Conservation (phyloP, 2,797 vertebrate species). For the Nothura maculosa region DNA sequence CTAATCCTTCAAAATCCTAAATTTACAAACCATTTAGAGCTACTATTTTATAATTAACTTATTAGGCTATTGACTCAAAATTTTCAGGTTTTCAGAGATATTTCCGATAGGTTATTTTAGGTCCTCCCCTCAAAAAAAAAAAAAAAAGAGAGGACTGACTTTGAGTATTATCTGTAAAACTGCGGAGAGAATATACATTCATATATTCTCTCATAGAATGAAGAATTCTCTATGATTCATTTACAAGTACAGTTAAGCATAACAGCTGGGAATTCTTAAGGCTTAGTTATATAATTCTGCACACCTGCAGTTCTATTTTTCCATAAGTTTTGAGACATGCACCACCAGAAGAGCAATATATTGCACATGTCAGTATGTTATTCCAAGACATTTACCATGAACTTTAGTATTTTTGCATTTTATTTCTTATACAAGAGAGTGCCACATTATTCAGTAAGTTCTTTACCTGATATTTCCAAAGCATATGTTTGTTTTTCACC, state of each 20-base stretch:
- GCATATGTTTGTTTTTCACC: background rate
- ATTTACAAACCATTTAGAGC: background rate
- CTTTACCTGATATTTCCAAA: background rate
- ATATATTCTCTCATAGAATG: background rate
- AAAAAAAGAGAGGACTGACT: no score
- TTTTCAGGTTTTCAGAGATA: background rate
- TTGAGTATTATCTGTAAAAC: background rate
- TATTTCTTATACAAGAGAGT: background rate
- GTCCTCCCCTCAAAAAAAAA: no score
- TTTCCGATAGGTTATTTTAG: background rate
- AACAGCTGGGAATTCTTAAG: background rate
- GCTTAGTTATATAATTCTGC: background rate
- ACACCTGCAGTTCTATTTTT: background rate
- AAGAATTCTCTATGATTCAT: background rate
- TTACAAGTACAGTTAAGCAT: background rate
- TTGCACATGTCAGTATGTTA: background rate
- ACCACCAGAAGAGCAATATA: background rate
- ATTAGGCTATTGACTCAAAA: background rate
- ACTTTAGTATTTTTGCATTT: background rate
- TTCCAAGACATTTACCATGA: background rate
- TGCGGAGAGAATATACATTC: background rate
- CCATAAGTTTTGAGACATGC: background rate
- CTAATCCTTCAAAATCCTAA: background rate
- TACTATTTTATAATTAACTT: background rate
- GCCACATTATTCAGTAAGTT: background rate